A percentile compares a stretch with the other conserved stretches of the same genome.
These are phyloP conservation scores for Metaphire vulgaris DNA, from an alignment of 1,140 invertebrate genomes.

Conservation along the genomic window DNA sequence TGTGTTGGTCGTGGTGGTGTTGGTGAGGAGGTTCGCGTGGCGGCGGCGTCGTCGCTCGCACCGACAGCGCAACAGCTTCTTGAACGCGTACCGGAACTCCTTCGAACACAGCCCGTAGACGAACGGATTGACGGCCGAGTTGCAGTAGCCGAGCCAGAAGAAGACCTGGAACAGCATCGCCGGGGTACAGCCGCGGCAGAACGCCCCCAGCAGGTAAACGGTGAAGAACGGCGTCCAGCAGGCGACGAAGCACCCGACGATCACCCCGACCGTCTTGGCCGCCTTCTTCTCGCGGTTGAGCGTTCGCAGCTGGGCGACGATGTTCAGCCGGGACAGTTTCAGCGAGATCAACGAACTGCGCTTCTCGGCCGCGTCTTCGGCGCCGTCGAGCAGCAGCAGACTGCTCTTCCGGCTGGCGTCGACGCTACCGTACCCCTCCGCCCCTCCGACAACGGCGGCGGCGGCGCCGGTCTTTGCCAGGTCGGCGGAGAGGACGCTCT, in stretches of 20 bases:
- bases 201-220: constrained; percentile 27
- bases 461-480: neutral
- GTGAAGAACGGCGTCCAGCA: constrained; percentile 61
- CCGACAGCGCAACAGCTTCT: constrained; percentile 57
- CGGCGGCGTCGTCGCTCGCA: neutral
- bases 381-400: neutral
- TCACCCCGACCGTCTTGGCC: constrained; percentile 51
- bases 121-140: constrained; percentile 68
- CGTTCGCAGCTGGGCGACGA: constrained; percentile 16
- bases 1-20: neutral
- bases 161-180: constrained; percentile 74
- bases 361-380: neutral
- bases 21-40: neutral
- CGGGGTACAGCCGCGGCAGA: constrained; percentile 36
- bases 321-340: neutral
- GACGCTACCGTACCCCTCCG: neutral
- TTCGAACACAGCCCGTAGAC: constrained; percentile 52
- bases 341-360: neutral
- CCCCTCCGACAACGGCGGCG: neutral
- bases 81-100: constrained; percentile 94
- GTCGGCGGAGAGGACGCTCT: neutral
- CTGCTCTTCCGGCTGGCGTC: neutral
- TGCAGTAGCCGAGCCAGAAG: constrained; percentile 96
- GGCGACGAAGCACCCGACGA: constrained; percentile 58
- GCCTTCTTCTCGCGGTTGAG: constrained; percentile 28